phyloP scores from a whole-genome alignment of 2,888 invertebrate genomes.

The Tetramorium bicarinatum region DNA sequence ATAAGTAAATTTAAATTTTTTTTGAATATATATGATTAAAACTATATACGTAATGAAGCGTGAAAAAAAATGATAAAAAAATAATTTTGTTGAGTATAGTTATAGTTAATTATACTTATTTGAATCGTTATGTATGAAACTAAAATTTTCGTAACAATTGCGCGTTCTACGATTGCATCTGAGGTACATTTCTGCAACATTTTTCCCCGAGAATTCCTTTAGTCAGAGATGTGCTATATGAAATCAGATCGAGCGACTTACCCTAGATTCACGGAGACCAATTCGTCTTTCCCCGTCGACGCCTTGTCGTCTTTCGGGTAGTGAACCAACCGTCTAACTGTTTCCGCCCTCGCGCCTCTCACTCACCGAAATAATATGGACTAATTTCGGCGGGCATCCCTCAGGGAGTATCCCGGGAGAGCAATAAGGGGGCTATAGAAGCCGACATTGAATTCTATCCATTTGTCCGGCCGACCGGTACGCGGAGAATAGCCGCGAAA shows the following conservation, averaged over 20 bases:
- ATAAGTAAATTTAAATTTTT: not conserved
- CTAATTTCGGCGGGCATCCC: slow-evolving; percentile 82
- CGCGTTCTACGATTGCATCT: not conserved
- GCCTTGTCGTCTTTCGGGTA: slow-evolving; percentile 58
- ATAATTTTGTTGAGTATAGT: not conserved
- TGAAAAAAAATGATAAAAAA: not conserved
- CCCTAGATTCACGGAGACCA: slow-evolving; percentile 33
- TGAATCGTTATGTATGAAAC: not conserved
- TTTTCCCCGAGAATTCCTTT: not conserved
- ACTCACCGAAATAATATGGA: slow-evolving; percentile 80
- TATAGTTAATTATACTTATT: not conserved
- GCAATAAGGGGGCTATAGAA: slow-evolving; percentile 78
- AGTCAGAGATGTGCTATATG: slow-evolving; percentile 3
- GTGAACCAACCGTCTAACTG: slow-evolving; percentile 61
- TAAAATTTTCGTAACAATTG: not conserved
- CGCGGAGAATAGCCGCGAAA: slow-evolving; percentile 74
- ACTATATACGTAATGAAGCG: not conserved
- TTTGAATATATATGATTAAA: not conserved
- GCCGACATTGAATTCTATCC: slow-evolving; percentile 81
- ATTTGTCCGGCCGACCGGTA: slow-evolving; percentile 75
- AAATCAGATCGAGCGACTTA: slow-evolving; percentile 42
- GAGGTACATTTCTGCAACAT: not conserved
- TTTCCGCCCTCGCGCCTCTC: slow-evolving; percentile 46
- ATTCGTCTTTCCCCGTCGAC: slow-evolving; percentile 64
- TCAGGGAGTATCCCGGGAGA: slow-evolving; percentile 79